Conservation (phyloP, 2,113 vertebrate genomes). For the Rhadina sibilatrix region DNA sequence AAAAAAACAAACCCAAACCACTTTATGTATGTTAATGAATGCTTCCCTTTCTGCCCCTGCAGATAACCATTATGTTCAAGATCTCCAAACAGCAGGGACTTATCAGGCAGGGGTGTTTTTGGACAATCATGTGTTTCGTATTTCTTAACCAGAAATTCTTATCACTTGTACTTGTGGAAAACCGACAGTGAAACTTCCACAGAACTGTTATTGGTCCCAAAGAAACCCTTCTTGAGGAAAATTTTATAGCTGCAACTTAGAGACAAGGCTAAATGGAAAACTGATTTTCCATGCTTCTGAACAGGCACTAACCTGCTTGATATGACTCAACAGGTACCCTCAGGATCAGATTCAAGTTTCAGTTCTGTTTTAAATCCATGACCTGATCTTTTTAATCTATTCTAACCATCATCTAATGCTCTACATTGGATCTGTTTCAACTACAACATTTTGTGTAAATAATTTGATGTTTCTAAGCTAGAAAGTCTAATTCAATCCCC, state of each 20-base stretch:
- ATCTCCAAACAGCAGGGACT: background rate
- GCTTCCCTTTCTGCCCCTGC: background rate
- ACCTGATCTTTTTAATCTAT: background rate
- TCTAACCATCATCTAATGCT: background rate
- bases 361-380: slow-evolving; percentile 6
- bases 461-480: background rate
- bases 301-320: background rate
- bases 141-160: background rate
- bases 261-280: background rate
- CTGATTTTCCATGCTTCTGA: background rate
- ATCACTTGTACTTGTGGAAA: background rate
- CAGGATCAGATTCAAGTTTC: background rate
- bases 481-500: slow-evolving; percentile 7
- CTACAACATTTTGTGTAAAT: slow-evolving; percentile 3
- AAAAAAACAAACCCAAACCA: background rate
- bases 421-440: background rate
- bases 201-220: background rate
- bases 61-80: background rate
- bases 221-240: background rate
- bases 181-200: background rate
- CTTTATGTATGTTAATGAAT: background rate
- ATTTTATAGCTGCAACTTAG: background rate
- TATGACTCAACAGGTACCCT: background rate
- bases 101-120: background rate
- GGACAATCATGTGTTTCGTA: background rate